Conservation (phyloP, 2,888 invertebrate species). For the Norana najaformis region DNA sequence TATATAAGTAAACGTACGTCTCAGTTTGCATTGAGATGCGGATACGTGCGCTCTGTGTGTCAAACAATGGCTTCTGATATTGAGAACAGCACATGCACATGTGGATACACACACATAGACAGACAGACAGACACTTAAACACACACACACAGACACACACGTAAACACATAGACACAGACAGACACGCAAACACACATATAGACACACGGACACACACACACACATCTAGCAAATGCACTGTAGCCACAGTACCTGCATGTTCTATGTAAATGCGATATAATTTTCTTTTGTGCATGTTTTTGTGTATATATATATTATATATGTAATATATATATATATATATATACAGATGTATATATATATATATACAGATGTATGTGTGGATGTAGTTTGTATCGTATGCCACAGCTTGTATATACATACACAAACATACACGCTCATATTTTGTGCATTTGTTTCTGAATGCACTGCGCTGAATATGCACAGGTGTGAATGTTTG, state of each 20-base stretch:
- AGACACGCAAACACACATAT: not conserved
- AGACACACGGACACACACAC: not conserved
- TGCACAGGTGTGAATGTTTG: not conserved
- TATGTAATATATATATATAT: not conserved
- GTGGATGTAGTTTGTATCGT: not conserved
- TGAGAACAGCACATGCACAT: no score
- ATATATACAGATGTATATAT: not conserved
- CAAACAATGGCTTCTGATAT: not conserved
- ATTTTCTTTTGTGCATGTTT: not conserved
- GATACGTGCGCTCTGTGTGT: no score
- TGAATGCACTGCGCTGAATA: no score
- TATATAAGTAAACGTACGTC: not conserved
- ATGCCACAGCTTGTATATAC: not conserved
- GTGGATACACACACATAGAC: not conserved
- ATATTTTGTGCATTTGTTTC: no score
- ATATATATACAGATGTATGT: not conserved
- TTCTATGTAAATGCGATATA: conserved; percentile 1
- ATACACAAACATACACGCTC: no score
- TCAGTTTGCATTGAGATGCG: no score
- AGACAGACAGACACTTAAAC: no score
- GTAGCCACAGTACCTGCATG: not conserved
- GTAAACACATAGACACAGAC: no score
- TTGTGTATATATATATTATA: not conserved
- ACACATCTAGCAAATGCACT: not conserved
- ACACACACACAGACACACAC: no score